phyloP scores from a whole-genome alignment of 2,113 vertebrate species.

The Pseudopipra pipra region DNA sequence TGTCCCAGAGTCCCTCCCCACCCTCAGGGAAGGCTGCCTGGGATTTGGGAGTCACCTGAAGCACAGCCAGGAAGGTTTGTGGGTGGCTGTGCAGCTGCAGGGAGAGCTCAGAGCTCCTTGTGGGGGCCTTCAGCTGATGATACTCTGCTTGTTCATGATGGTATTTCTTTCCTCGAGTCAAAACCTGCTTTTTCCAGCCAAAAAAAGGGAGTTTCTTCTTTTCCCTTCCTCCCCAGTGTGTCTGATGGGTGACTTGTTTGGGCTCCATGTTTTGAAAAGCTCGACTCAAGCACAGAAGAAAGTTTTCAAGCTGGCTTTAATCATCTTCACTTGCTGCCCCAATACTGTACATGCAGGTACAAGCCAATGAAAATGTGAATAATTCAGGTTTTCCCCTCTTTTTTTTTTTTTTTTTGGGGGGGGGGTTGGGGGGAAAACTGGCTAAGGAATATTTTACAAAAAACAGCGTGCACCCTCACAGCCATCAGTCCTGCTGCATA shows the following conservation, averaged over 20 bases:
- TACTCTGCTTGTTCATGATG: neutral
- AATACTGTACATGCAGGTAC: constrained; percentile 82
- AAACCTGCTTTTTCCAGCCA: neutral
- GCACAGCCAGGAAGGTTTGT: neutral
- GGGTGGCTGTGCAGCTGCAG: neutral
- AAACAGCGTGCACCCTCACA: constrained; percentile 88
- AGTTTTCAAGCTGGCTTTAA: constrained; percentile 80
- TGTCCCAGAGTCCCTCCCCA: neutral
- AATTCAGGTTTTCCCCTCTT: constrained; percentile 3
- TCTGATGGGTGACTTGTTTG: neutral
- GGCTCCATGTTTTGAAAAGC: neutral
- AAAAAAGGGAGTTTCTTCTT: neutral
- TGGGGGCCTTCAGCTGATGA: neutral
- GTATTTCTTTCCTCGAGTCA: neutral
- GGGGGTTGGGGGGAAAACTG: constrained; percentile 23
- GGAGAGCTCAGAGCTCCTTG: neutral
- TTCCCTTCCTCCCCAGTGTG: neutral
- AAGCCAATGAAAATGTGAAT: constrained; percentile 76
- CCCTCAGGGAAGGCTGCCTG: neutral
- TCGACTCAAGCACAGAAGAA: neutral
- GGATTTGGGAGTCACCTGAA: neutral
- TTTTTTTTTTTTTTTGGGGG: no score
- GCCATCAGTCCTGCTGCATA: constrained; percentile 91
- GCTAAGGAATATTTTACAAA: constrained; percentile 85
- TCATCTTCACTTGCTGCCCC: constrained; percentile 74